These are phyloP conservation scores for Dolichoris vasculosae DNA, from an alignment of 1,140 invertebrate species.

Conservation along the genomic window DNA sequence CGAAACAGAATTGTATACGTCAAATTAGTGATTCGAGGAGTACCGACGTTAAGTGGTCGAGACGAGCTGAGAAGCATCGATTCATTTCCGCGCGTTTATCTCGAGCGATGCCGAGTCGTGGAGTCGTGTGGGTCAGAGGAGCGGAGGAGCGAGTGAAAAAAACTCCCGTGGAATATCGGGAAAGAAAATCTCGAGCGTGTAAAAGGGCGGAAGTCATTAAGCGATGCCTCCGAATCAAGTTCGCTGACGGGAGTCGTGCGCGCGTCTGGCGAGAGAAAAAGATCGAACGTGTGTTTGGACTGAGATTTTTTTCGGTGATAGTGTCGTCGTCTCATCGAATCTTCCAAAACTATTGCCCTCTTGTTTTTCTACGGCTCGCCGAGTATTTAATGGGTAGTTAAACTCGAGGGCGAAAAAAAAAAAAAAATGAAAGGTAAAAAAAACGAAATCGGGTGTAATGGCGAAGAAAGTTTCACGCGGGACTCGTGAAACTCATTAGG, in stretches of 20 bases:
- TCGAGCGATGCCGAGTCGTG: neutral
- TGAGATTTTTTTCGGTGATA: slow-evolving; percentile 34
- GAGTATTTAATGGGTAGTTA: slow-evolving; percentile 10
- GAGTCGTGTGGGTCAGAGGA: neutral
- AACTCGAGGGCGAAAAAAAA: neutral
- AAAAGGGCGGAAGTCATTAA: slow-evolving; percentile 53
- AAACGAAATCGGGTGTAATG: neutral
- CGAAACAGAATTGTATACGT: neutral
- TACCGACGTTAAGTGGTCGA: slow-evolving; percentile 26
- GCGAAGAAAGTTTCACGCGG: neutral
- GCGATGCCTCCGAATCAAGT: slow-evolving; percentile 28
- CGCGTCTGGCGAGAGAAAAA: neutral
- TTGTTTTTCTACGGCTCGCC: neutral
- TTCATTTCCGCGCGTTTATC: slow-evolving; percentile 40
- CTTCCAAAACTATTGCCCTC: slow-evolving; percentile 3
- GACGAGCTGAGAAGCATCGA: slow-evolving; percentile 35
- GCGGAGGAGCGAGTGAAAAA: neutral
- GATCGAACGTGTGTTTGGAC: neutral
- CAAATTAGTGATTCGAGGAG: slow-evolving; percentile 26
- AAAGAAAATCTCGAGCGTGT: slow-evolving; percentile 46
- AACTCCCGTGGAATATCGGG: slow-evolving; percentile 1
- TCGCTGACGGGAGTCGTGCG: slow-evolving; percentile 34
- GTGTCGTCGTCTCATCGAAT: slow-evolving; percentile 21
- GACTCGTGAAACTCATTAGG: neutral
- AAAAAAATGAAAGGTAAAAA: neutral